Conservation (phyloP, 2,888 invertebrate genomes). For the Aleiodes alternator region DNA sequence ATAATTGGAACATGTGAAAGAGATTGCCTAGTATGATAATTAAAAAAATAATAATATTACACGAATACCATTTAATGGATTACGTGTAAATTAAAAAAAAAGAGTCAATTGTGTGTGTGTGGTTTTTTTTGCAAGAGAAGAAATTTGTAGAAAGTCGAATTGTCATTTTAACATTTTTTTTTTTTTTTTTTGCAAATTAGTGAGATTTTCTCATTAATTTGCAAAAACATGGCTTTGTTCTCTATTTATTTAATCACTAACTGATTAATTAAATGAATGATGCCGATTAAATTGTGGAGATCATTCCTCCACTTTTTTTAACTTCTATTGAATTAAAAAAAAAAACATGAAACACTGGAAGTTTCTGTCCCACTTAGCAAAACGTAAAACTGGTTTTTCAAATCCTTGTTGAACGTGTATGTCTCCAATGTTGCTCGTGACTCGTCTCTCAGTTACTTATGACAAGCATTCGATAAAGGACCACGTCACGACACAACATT, state of each 20-base stretch:
- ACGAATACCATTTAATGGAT: conserved; percentile 24
- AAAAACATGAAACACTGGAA: conserved; percentile 39
- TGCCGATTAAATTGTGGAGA: neutral
- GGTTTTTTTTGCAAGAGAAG: conserved; percentile 10
- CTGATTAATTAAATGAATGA: conserved; percentile 7
- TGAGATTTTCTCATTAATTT: neutral
- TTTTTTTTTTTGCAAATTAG: neutral
- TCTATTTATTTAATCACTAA: too few species aligned
- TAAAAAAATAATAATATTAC: conserved; percentile 20
- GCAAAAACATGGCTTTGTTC: too few species aligned
- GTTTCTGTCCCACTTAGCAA: conserved; percentile 57
- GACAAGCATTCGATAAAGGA: conserved; percentile 35
- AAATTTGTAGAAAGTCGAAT: conserved; percentile 3
- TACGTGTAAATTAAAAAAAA: conserved; percentile 8
- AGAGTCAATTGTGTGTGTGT: neutral
- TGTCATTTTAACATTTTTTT: too few species aligned
- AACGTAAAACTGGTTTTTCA: conserved; percentile 57
- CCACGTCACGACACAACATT: conserved; percentile 26
- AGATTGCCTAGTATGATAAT: conserved; percentile 41
- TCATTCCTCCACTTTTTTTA: conserved; percentile 7
- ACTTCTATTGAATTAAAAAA: conserved; percentile 5
- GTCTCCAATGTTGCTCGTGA: conserved; percentile 35
- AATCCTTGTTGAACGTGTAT: conserved; percentile 45
- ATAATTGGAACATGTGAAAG: conserved; percentile 43
- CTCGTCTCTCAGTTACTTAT: conserved; percentile 28